Evolutionary conservation across 2,113 vertebrate genomes (phyloP).

Genomic region (Pholis gunnellus): DNA sequence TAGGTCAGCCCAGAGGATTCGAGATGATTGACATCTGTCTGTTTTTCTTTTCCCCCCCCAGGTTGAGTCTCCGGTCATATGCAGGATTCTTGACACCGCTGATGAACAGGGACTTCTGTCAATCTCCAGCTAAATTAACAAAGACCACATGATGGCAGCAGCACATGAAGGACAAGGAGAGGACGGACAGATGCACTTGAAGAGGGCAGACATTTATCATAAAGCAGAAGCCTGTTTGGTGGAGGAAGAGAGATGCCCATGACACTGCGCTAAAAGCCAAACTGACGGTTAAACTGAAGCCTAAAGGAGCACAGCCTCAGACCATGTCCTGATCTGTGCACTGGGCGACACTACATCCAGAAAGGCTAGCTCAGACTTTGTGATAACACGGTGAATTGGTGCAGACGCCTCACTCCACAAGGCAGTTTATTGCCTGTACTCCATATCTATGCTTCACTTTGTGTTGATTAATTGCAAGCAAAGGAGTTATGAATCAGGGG

Average conservation of each 20-base stretch:
- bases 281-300: slow-evolving; percentile 15
- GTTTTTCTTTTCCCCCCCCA: slow-evolving; percentile 40
- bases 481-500: slow-evolving; percentile 41
- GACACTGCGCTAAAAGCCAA: slow-evolving; percentile 46
- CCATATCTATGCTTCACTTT: slow-evolving; percentile 58
- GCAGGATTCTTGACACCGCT: slow-evolving; percentile 96
- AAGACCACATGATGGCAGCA: slow-evolving; percentile 7
- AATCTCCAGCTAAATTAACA: slow-evolving; percentile 85
- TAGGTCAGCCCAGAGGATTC: background rate
- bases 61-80: slow-evolving; percentile 99
- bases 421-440: slow-evolving; percentile 31
- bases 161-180: slow-evolving; percentile 25
- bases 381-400: slow-evolving; percentile 12
- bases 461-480: slow-evolving; percentile 40
- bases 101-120: slow-evolving; percentile 97
- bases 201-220: slow-evolving; percentile 6
- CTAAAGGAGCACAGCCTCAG: background rate
- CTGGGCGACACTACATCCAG: background rate
- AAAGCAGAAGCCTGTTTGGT: slow-evolving; percentile 13
- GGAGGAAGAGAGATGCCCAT: slow-evolving; percentile 34
- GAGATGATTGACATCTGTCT: background rate
- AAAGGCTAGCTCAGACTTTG: background rate
- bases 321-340: background rate
- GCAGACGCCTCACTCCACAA: slow-evolving; percentile 12
- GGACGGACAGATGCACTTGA: background rate